These are phyloP conservation scores for Galerucella nymphaeae DNA, from an alignment of 2,888 invertebrate genomes.

Conservation along the genomic window DNA sequence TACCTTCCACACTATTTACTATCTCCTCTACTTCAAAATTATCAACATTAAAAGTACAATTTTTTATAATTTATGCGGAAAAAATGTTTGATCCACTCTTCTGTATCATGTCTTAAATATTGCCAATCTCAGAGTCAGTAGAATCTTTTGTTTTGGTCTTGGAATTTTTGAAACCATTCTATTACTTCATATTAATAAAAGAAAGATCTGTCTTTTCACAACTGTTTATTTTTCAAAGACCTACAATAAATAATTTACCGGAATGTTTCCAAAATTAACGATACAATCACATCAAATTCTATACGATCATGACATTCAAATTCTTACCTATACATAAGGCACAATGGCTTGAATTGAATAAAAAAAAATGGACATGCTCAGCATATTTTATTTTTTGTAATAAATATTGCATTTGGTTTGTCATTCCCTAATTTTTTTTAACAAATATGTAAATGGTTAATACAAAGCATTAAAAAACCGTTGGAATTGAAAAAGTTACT, in stretches of 20 bases:
- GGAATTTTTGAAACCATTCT: not conserved
- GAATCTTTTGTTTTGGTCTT: not conserved
- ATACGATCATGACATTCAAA: constrained; percentile 32
- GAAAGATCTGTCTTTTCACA: constrained; percentile 27
- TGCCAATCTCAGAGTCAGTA: not conserved
- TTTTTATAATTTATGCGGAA: too few relatives aligned
- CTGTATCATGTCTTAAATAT: too few relatives aligned
- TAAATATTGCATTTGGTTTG: constrained; percentile 30
- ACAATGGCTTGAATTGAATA: constrained; percentile 37
- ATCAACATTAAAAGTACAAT: too few relatives aligned
- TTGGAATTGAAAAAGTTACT: not conserved
- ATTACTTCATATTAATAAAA: not conserved
- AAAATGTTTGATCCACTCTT: too few relatives aligned
- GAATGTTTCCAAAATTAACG: constrained; percentile 34
- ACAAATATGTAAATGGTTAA: too few relatives aligned
- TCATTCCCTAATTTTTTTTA: constrained; percentile 5
- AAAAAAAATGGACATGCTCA: constrained; percentile 30
- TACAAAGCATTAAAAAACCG: not conserved
- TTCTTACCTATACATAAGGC: constrained; percentile 41
- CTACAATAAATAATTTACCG: constrained; percentile 44
- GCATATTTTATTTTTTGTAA: constrained; percentile 37
- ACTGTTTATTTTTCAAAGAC: constrained; percentile 43
- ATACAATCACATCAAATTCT: constrained; percentile 32
- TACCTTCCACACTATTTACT: too few relatives aligned
- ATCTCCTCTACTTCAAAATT: too few relatives aligned